phyloP scores from a whole-genome alignment of 2,797 vertebrate genomes.

The Staurois parvus region DNA sequence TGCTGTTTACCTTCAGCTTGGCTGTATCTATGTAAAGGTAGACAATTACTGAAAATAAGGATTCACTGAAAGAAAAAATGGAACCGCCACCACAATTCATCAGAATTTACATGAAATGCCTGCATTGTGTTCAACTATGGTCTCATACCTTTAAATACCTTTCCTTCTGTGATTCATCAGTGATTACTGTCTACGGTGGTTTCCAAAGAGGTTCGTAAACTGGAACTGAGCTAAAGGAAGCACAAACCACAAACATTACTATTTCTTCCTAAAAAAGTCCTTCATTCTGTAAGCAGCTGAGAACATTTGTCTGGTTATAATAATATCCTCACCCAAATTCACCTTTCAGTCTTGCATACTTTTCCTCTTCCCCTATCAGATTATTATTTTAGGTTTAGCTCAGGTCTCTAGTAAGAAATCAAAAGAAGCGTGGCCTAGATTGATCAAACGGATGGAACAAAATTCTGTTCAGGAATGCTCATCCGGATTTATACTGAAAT shows the following conservation, averaged over 20 bases:
- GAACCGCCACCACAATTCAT: neutral
- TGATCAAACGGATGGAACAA: slow-evolving; percentile 14
- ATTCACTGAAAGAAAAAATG: neutral
- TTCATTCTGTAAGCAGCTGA: neutral
- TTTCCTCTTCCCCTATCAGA: neutral
- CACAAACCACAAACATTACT: neutral
- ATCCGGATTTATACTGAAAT: slow-evolving; percentile 2
- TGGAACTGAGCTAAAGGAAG: neutral
- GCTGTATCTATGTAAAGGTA: too few species aligned
- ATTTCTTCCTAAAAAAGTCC: slow-evolving; percentile 1
- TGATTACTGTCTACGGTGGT: neutral
- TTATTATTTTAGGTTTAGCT: slow-evolving; percentile 9
- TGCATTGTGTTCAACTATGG: neutral
- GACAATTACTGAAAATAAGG: too few species aligned
- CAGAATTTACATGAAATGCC: neutral
- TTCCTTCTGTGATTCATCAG: neutral
- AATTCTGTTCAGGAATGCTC: slow-evolving; percentile 2
- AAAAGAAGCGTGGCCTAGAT: slow-evolving; percentile 8
- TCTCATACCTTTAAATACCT: neutral
- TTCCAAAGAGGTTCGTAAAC: neutral
- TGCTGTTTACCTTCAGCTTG: too few species aligned
- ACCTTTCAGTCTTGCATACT: slow-evolving; percentile 19
- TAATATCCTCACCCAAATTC: slow-evolving; percentile 20
- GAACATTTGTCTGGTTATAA: neutral
- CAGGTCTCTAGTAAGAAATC: slow-evolving; percentile 10